Conservation (phyloP, 2,797 vertebrate genomes). For the Cercopithecus petaurista region DNA sequence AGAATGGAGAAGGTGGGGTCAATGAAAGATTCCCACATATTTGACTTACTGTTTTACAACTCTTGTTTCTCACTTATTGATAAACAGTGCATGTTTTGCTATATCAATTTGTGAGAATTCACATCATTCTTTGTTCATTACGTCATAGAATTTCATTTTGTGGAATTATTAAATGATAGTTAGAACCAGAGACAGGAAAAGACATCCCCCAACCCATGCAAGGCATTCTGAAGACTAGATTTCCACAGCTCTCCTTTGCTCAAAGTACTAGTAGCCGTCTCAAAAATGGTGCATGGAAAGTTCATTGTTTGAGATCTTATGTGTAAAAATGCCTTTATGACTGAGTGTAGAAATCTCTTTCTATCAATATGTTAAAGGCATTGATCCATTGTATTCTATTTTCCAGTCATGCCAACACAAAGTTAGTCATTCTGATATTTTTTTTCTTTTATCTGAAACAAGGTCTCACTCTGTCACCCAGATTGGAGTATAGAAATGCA, state of each 20-base stretch:
- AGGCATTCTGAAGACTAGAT: neutral
- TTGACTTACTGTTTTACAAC: neutral
- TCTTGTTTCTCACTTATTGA: neutral
- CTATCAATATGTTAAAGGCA: neutral
- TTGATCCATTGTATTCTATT: neutral
- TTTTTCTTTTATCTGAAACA: neutral
- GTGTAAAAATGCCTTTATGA: neutral
- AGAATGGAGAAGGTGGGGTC: neutral
- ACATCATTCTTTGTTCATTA: neutral
- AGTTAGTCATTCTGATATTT: neutral
- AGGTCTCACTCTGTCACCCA: neutral
- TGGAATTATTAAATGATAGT: neutral
- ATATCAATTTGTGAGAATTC: neutral
- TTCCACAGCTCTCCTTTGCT: neutral
- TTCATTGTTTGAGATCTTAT: neutral
- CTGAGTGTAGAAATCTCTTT: neutral
- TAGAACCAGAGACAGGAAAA: neutral
- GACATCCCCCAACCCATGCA: rapidly evolving
- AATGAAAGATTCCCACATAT: rapidly evolving
- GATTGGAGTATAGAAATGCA: neutral
- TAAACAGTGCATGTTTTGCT: neutral
- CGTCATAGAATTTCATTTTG: neutral
- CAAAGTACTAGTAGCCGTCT: neutral
- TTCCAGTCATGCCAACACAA: neutral
- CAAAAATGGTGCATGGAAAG: neutral